phyloP scores from a whole-genome alignment of 2,113 vertebrate genomes.

The Sphyrna mokarran region DNA sequence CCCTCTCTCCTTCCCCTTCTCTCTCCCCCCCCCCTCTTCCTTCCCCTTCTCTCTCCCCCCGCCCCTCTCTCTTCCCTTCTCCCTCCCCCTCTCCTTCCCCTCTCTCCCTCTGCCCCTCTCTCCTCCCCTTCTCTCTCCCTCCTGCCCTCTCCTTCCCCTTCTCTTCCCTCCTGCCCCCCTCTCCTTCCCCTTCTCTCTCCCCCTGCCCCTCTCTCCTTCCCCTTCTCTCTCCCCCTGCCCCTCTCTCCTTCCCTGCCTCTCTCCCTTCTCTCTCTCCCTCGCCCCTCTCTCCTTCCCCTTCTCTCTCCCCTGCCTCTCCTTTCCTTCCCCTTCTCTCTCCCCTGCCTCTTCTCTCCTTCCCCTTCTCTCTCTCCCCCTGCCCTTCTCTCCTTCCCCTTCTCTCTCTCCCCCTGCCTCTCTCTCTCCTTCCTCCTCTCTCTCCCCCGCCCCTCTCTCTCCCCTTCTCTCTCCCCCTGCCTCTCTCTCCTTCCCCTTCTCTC shows the following conservation, averaged over 20 bases:
- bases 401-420: no score
- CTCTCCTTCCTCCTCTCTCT: no score
- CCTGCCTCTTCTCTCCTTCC: neutral
- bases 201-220: no score
- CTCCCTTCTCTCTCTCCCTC: no score
- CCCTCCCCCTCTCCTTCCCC: neutral
- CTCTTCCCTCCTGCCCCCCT: neutral
- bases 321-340: neutral
- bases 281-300: slow-evolving; percentile 4
- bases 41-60: neutral
- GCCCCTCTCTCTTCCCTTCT: slow-evolving; percentile 25
- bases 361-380: neutral
- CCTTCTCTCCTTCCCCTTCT: neutral
- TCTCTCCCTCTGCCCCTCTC: no score
- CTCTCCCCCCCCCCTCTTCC: slow-evolving; percentile 43
- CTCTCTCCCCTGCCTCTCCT: slow-evolving; percentile 35
- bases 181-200: slow-evolving; percentile 2
- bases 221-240: no score
- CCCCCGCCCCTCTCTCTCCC: no score
- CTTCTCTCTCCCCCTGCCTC: neutral
- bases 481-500: slow-evolving; percentile 40
- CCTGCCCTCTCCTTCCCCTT: neutral
- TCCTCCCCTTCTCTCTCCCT: neutral
- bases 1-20: slow-evolving; percentile 45
- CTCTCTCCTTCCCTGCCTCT: no score